Evolutionary conservation across 2,888 invertebrate species (phyloP).

Genomic region (Rhamphomyia laevipes): DNA sequence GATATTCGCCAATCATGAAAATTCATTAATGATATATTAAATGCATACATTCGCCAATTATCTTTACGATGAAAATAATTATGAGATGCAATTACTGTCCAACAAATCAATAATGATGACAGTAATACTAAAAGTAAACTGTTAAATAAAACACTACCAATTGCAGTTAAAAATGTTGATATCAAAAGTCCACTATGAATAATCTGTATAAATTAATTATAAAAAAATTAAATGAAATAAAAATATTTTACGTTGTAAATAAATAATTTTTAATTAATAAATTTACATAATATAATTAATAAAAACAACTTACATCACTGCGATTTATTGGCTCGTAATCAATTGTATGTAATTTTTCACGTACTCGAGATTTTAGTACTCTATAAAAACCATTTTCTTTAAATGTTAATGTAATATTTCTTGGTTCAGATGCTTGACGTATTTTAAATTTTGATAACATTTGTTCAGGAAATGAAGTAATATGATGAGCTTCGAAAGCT

Average conservation of each 20-base stretch:
- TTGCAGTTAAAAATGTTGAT: conserved; percentile 29
- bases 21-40: conserved; percentile 53
- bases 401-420: conserved; percentile 63
- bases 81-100: conserved; percentile 52
- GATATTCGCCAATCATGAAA: conserved; percentile 59
- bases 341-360: conserved; percentile 44
- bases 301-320: conserved; percentile 29
- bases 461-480: conserved; percentile 45
- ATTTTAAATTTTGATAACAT: conserved; percentile 54
- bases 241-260: neutral
- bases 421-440: conserved; percentile 46
- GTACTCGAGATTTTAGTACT: conserved; percentile 50
- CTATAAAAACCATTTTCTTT: conserved; percentile 61
- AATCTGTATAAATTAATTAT: conserved; percentile 19
- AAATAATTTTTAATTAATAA: too few species aligned
- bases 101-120: conserved; percentile 46
- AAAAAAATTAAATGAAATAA: neutral
- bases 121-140: conserved; percentile 28
- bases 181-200: conserved; percentile 35
- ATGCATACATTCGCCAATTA: conserved; percentile 68
- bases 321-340: conserved; percentile 31
- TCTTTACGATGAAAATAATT: conserved; percentile 67
- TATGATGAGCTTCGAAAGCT: conserved; percentile 63
- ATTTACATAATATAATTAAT: too few species aligned
- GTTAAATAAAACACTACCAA: conserved; percentile 31